Conservation (phyloP, 53 echinoderm and acorn worm species). For the Echinarachnius parma region DNA sequence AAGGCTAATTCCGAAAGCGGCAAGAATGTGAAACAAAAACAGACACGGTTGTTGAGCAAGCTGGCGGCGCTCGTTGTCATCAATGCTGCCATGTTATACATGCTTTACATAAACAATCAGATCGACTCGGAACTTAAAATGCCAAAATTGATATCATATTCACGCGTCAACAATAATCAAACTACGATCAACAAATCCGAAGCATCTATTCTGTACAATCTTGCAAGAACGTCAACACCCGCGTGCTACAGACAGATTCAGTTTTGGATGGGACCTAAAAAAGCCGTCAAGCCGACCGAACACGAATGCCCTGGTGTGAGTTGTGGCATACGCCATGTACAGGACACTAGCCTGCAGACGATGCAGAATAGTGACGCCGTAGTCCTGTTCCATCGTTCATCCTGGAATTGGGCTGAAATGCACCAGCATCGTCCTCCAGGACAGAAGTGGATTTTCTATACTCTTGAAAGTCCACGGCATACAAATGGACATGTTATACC, state of each 20-base stretch:
- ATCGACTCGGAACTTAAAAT: too few relatives aligned
- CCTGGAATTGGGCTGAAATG: conserved; percentile 12
- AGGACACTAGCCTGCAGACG: background rate
- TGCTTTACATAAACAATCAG: too few relatives aligned
- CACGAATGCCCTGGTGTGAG: background rate
- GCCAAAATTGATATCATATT: too few relatives aligned
- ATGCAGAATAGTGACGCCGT: background rate
- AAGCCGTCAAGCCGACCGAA: background rate
- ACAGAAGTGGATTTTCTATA: conserved; percentile 5
- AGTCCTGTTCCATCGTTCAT: conserved; percentile 1
- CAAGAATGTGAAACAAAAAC: too few relatives aligned
- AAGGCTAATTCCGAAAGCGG: too few relatives aligned
- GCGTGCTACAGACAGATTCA: conserved; percentile 14
- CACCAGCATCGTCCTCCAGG: background rate
- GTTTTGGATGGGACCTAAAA: background rate
- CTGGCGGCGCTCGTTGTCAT: too few relatives aligned
- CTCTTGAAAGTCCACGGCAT: conserved; percentile 4
- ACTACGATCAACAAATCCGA: too few relatives aligned
- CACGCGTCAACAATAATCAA: too few relatives aligned
- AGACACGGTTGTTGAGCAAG: too few relatives aligned
- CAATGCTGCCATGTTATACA: too few relatives aligned
- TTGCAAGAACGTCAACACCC: too few relatives aligned
- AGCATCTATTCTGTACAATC: too few relatives aligned
- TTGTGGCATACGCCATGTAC: conserved; percentile 4
- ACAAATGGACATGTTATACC: background rate